Evolutionary conservation across 2,888 invertebrate genomes (phyloP), one percentile per base, ranked within the genome.

Genomic region (Drosophila ezoana): DNA sequence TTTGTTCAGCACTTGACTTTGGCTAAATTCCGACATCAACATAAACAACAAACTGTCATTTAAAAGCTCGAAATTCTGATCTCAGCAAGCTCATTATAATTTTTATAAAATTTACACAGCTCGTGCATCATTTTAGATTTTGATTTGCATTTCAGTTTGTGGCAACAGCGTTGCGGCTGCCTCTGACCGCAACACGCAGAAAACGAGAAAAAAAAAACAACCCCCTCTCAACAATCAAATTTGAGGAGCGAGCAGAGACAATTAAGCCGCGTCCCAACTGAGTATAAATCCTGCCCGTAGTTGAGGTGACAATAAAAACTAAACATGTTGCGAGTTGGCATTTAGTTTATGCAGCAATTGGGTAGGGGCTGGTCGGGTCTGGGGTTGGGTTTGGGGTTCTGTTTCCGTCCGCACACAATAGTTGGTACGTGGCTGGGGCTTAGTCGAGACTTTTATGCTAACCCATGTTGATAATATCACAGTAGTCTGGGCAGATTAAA

Each of bases 301-400:
- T 71, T 38, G 61, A 66, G 72, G 47, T 53, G 65, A 65, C 77
- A 76, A 76, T 79, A 77, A 79, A 85, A 79, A 79, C 77, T 79
- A 76, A 83, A 74, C 70, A 82, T 79, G 63, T 68, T 44, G 49
- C 18, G 38, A 45, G 56, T 41, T 45, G 20, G 8, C 40, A 16
- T 62, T 62, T 43, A 16, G 57, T 59, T 61, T 60, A 45, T 49
- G 59, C 33, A 9, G 16, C 4, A 28, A 4, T 18, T 57, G 32
- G 16, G 10, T 10, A 4, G 10, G 9, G 23, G 20, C 14, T 18
- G 16, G 8, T 18, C n/a, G 32, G 20, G 14, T 6, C 11, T n/a
- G n/a, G 13, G 33, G 18, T 2, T 20, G 43, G 9, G 13, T 1
- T 1, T 14, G 11, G 11, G 23, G 40, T 32, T 18, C 20, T 33